These are phyloP conservation scores for Arenaria interpres DNA, from an alignment of 2,113 vertebrate genomes.

Conservation along the genomic window DNA sequence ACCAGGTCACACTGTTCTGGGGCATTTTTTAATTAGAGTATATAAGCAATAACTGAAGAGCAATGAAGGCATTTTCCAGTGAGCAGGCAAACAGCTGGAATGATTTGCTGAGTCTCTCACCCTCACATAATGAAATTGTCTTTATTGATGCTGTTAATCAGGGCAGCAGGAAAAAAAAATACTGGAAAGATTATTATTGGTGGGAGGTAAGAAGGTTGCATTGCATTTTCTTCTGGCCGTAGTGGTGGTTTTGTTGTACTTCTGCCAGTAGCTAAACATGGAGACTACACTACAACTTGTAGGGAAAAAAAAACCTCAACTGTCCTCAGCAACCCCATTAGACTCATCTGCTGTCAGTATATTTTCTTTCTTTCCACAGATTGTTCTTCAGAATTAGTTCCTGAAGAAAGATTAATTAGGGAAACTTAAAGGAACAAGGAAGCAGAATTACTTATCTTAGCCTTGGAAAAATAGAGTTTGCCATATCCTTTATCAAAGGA, in stretches of 20 bases:
- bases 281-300: background rate
- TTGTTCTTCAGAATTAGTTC: background rate
- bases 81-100: background rate
- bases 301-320: background rate
- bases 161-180: background rate
- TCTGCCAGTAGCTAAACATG: background rate
- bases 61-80: background rate
- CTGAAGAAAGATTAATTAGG: background rate
- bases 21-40: background rate
- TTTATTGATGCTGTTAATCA: slow-evolving; percentile 55
- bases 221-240: background rate
- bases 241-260: background rate
- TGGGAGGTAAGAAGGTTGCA: background rate
- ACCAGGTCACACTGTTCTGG: background rate
- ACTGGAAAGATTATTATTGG: background rate
- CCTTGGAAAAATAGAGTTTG: background rate
- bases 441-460: background rate
- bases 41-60: background rate
- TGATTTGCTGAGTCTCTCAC: background rate
- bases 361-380: background rate
- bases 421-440: background rate
- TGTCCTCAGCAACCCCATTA: background rate
- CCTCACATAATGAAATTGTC: slow-evolving; percentile 14
- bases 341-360: background rate
- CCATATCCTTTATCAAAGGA: background rate